A percentile compares a stretch with the other conserved stretches of the same genome.
Evolutionary conservation across 2,888 invertebrate species (phyloP).

Genomic region (Sinopyrophorus schimmeli): DNA sequence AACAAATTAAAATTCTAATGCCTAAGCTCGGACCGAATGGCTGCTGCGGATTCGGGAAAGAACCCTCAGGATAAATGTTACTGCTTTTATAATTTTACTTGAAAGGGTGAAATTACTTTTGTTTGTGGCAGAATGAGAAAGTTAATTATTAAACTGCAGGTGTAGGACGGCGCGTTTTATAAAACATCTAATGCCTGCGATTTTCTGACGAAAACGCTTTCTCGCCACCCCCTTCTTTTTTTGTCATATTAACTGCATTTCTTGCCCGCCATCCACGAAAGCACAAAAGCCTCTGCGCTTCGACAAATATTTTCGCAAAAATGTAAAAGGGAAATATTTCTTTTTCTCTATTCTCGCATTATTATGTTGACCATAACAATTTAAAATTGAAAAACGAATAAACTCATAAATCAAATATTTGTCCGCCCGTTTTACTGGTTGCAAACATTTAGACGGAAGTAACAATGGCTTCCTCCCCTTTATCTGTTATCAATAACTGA

Average conservation of each 20-base stretch:
- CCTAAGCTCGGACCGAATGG: neutral
- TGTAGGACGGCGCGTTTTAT: too few species aligned
- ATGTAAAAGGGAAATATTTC: slow-evolving; percentile 1
- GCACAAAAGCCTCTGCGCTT: too few species aligned
- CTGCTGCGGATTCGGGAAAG: neutral
- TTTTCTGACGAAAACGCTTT: too few species aligned
- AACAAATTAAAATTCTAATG: slow-evolving; percentile 7
- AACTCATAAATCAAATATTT: slow-evolving; percentile 43
- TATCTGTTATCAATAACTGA: slow-evolving; percentile 44
- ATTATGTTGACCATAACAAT: slow-evolving; percentile 38
- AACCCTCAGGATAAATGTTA: slow-evolving; percentile 1
- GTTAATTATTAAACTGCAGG: too few species aligned
- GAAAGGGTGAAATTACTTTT: too few species aligned
- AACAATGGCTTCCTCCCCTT: slow-evolving; percentile 42
- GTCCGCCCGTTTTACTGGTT: slow-evolving; percentile 41
- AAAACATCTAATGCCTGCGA: too few species aligned
- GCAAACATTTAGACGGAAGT: slow-evolving; percentile 43
- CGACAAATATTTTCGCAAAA: neutral
- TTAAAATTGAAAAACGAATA: slow-evolving; percentile 40
- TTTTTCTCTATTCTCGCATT: slow-evolving; percentile 21
- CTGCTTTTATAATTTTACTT: slow-evolving; percentile 4
- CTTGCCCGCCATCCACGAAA: too few species aligned
- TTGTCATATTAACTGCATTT: too few species aligned
- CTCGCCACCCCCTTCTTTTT: too few species aligned
- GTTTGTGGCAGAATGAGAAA: too few species aligned